Percentiles rank a stretch among this genome's conserved stretches.
These are phyloP conservation scores for Ochropleura plecta DNA, from an alignment of 2,888 invertebrate species.

Conservation along the genomic window DNA sequence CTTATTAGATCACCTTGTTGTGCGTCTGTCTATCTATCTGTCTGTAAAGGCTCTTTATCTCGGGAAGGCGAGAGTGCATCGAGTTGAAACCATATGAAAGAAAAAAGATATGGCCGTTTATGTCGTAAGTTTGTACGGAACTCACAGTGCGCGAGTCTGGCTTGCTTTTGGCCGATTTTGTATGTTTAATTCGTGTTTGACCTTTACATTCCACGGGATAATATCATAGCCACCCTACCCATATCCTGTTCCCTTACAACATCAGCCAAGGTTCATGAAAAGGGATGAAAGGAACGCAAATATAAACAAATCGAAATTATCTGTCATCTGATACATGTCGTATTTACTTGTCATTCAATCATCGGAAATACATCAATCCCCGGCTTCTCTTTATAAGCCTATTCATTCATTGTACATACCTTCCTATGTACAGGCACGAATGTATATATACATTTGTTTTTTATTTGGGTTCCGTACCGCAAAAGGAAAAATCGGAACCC, in stretches of 20 bases:
- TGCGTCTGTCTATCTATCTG: too few relatives aligned
- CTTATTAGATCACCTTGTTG: too few relatives aligned
- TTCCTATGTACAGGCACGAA: not conserved
- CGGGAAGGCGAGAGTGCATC: too few relatives aligned
- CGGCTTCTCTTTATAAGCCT: conserved; percentile 11
- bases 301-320: conserved; percentile 28
- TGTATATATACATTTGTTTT: not conserved
- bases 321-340: not conserved
- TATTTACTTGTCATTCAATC: conserved; percentile 28
- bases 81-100: too few relatives aligned
- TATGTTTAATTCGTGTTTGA: not conserved
- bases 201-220: not conserved
- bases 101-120: too few relatives aligned
- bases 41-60: too few relatives aligned
- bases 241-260: not conserved
- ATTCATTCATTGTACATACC: conserved; percentile 16
- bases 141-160: too few relatives aligned
- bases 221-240: not conserved
- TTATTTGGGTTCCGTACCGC: not conserved
- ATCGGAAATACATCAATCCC: conserved; percentile 23
- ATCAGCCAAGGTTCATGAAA: not conserved
- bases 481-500: too few relatives aligned
- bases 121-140: too few relatives aligned
- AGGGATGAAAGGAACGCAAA: not conserved
- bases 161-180: too few relatives aligned